Percentiles rank a stretch among this genome's conserved stretches.
phyloP scores from a whole-genome alignment of 2,113 vertebrate species.

The Ornithorhynchus anatinus region DNA sequence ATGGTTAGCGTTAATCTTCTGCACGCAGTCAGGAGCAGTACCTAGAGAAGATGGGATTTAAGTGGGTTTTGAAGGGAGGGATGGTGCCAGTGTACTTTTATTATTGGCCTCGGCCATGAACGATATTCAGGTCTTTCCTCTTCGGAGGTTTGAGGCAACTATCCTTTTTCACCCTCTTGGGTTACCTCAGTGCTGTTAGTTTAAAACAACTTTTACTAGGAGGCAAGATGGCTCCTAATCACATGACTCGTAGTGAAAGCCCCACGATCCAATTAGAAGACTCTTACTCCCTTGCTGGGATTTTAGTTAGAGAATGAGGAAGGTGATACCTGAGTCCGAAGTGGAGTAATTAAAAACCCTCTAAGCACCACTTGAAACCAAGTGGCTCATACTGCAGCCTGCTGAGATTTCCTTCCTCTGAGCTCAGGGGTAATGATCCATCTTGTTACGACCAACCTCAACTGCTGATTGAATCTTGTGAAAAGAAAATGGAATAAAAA shows the following conservation, averaged over 20 bases:
- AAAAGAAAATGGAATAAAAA: constrained; percentile 32
- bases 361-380: constrained; percentile 39
- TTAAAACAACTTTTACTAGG: constrained; percentile 40
- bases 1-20: too few species aligned
- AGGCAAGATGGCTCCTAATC: background rate
- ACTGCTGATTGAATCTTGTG: constrained; percentile 13
- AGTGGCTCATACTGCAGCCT: constrained; percentile 22
- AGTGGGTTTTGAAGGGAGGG: too few species aligned
- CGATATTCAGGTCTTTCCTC: background rate
- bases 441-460: constrained; percentile 39
- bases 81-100: too few species aligned
- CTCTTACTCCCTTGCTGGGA: constrained; percentile 3
- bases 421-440: constrained; percentile 33
- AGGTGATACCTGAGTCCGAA: constrained; percentile 45
- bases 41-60: background rate
- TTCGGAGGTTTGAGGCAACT: background rate
- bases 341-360: constrained; percentile 54
- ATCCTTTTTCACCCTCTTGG: background rate
- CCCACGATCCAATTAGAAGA: constrained; percentile 29
- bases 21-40: too few species aligned
- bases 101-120: background rate
- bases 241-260: background rate
- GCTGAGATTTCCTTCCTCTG: constrained; percentile 32
- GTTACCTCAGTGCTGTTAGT: background rate
- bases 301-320: constrained; percentile 8